Conservation (phyloP, 37 sponge, comb jelly and placozoan species). For the Oopsacas minuta region DNA sequence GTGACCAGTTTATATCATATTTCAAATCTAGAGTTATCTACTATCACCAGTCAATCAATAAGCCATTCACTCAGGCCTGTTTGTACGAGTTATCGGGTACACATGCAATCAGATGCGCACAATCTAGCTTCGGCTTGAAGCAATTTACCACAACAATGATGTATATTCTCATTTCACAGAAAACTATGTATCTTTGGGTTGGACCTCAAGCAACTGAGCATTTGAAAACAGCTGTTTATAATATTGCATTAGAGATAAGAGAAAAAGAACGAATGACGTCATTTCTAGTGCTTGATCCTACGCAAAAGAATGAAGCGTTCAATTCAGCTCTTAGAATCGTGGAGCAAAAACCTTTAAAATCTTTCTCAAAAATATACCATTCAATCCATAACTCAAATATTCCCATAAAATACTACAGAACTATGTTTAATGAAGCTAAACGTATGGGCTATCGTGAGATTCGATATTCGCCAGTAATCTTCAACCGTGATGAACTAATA, state of each 20-base stretch:
- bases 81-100: background rate
- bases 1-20: background rate
- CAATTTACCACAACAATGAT: background rate
- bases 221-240: background rate
- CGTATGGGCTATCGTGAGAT: background rate
- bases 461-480: background rate
- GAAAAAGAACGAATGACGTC: constrained; percentile 2
- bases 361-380: background rate
- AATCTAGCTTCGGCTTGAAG: background rate
- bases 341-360: background rate
- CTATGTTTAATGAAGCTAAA: background rate
- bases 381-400: background rate
- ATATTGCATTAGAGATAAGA: background rate
- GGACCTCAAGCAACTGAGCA: background rate
- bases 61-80: background rate
- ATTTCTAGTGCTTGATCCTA: background rate
- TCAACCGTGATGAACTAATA: background rate
- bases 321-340: background rate
- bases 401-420: background rate
- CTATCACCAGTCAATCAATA: background rate
- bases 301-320: background rate
- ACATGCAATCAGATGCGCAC: background rate
- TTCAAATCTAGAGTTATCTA: background rate
- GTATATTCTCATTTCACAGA: constrained; percentile 8
- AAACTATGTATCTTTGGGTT: background rate